These are phyloP conservation scores for Aporophyla lueneburgensis DNA, from an alignment of 2,888 invertebrate species.

Conservation along the genomic window DNA sequence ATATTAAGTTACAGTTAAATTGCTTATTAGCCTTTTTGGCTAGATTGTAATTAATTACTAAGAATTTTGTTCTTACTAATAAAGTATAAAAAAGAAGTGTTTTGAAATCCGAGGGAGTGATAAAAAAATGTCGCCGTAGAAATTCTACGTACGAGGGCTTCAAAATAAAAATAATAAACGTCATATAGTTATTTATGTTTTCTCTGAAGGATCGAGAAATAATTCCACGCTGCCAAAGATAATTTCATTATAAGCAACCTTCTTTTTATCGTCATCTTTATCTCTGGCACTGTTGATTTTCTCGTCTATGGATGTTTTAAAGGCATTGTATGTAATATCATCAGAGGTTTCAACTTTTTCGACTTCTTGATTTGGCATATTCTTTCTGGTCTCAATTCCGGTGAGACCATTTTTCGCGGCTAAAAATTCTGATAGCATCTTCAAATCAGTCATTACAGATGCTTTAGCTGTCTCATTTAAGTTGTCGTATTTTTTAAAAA, in stretches of 20 bases:
- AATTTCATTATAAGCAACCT: background rate
- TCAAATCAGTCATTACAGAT: background rate
- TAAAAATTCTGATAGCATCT: constrained; percentile 1
- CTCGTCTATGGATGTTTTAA: constrained; percentile 28
- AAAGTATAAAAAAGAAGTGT: no score
- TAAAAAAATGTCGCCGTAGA: no score
- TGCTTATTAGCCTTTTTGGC: no score
- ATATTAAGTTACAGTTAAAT: no score
- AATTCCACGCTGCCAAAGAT: constrained; percentile 16
- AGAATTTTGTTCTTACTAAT: no score
- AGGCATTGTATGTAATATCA: background rate
- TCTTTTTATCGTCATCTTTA: background rate
- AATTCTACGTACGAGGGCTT: background rate
- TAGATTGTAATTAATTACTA: no score
- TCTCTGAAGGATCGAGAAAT: background rate
- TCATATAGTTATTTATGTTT: background rate
- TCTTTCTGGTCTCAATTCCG: background rate
- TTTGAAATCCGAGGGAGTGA: no score
- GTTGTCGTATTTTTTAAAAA: constrained; percentile 28
- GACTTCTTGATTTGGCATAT: background rate
- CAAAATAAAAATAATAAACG: background rate
- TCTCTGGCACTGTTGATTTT: constrained; percentile 1
- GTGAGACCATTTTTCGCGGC: background rate
- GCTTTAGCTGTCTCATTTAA: constrained; percentile 12
- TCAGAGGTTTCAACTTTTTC: background rate